phyloP scores from a whole-genome alignment of 2,113 vertebrate genomes.

The Callipepla californica region DNA sequence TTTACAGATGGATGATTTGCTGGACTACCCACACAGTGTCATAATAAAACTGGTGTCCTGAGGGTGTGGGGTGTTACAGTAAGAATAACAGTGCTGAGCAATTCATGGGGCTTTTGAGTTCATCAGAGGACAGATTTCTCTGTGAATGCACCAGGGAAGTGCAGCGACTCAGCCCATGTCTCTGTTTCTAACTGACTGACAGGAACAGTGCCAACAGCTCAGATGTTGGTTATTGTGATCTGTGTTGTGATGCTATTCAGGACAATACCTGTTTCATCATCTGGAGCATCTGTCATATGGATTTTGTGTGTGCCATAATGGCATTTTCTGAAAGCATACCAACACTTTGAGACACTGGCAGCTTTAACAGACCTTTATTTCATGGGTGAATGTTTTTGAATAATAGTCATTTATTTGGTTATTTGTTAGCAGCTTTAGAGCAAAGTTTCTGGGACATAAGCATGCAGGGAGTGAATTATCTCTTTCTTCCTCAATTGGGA shows the following conservation, averaged over 20 bases:
- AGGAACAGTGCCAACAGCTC: not conserved
- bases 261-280: not conserved
- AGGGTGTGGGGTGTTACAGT: not conserved
- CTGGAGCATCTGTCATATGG: not conserved
- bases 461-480: accelerated
- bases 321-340: not conserved
- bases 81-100: not conserved
- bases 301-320: not conserved
- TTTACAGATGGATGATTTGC: slow-evolving; percentile 24
- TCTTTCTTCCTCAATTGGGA: not conserved
- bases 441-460: not conserved
- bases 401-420: not conserved
- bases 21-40: not conserved
- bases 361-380: not conserved
- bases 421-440: not conserved
- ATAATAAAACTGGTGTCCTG: slow-evolving; percentile 3
- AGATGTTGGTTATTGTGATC: not conserved
- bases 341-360: not conserved
- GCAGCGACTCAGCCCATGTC: accelerated
- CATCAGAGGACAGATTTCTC: not conserved
- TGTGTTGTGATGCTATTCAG: not conserved
- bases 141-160: not conserved
- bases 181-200: not conserved
- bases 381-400: not conserved
- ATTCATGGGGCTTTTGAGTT: not conserved